Evolutionary conservation across 2,113 vertebrate species (phyloP), one percentile per base, ranked within the genome.

Genomic region (Semicossyphus pulcher): DNA sequence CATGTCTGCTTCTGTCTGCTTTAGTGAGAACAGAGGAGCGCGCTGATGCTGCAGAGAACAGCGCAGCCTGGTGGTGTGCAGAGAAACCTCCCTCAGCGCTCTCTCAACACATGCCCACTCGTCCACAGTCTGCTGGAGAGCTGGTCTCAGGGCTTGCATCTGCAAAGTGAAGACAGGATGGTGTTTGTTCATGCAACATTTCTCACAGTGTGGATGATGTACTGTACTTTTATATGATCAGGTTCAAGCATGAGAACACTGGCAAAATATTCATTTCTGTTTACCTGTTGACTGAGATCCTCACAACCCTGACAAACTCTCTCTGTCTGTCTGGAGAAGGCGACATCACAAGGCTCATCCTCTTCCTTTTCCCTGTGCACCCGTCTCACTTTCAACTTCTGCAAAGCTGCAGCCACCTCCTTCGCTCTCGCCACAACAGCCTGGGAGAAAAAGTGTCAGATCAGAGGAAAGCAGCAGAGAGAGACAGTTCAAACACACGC

Each of bases 231-330:
- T n/a, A n/a, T n/a, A n/a, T n/a, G n/a, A n/a, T n/a, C n/a, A n/a
- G n/a, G n/a, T n/a, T n/a, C n/a, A n/a, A n/a, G n/a, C n/a, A n/a
- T n/a, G n/a, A n/a, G n/a, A n/a, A n/a, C n/a, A n/a, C n/a, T n/a
- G n/a, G n/a, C n/a, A n/a, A n/a, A n/a, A n/a, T n/a, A n/a, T n/a
- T n/a, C n/a, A 63, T 37, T 36, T 29, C 7, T 32, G 28, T 21
- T 53, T 89, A 98, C 97, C 96, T 98, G 92, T 44, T 74, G 87
- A 44, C 18, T 60, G 4, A 95, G 80, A 31, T 69, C 70, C 52
- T 45, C 78, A 78, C 83, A 90, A 85, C 89, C 93, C 12, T 73
- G 82, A 74, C 70, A 31, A 16, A 95, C 80, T 3, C 20, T 66
- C 47, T 92, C 87, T 48, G 91, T 64, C 77, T 62, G 53, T 0